Evolutionary conservation across 64 coral and sea anemone genomes (phyloP).

Genomic region (Pocillopora verrucosa): DNA sequence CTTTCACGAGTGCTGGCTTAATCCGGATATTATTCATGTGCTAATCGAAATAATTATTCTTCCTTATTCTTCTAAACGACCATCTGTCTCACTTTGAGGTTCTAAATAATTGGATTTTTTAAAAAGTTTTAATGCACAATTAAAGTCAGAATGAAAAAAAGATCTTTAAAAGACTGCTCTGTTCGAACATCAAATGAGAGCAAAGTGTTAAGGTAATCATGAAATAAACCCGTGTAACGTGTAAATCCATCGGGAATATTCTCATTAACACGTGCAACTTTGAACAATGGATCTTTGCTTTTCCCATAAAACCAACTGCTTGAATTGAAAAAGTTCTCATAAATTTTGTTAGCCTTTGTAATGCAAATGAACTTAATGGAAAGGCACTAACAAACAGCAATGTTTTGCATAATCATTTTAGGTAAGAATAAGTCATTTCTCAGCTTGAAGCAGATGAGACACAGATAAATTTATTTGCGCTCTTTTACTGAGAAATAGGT

Average conservation of each 20-base stretch:
- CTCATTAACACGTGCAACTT: background rate
- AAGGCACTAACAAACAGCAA: background rate
- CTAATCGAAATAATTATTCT: too few species aligned
- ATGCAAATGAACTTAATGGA: background rate
- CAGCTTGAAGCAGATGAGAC: background rate
- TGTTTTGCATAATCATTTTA: background rate
- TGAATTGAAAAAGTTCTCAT: background rate
- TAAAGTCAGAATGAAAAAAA: too few species aligned
- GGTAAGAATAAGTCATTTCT: background rate
- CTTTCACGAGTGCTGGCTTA: too few species aligned
- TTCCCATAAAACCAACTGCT: background rate
- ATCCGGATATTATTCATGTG: too few species aligned
- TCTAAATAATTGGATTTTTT: too few species aligned
- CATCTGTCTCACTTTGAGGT: too few species aligned
- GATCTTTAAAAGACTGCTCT: too few species aligned
- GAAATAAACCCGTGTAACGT: too few species aligned
- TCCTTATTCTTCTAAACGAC: too few species aligned
- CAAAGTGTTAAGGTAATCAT: too few species aligned
- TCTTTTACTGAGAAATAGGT: background rate
- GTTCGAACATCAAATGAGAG: too few species aligned
- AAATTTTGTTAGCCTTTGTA: background rate
- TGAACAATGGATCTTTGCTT: background rate
- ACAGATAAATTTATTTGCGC: background rate
- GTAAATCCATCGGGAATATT: background rate
- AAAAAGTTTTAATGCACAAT: too few species aligned